Evolutionary conservation across 2,797 vertebrate species (phyloP).

Genomic region (Labeo calbasu): DNA sequence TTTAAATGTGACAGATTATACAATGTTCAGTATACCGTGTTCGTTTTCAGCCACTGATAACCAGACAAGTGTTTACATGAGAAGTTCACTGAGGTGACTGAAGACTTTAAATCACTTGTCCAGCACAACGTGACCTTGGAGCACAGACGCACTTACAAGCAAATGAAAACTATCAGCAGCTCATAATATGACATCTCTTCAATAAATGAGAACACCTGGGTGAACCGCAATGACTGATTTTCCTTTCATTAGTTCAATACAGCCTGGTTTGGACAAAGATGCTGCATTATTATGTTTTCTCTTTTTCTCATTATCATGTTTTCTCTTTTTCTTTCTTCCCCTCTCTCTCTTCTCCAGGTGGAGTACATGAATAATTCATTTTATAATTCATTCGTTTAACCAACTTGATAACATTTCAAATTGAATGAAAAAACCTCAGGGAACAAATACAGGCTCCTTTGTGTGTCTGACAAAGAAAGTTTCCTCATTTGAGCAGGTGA

Average conservation of each 20-base stretch:
- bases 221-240: slow-evolving; percentile 42
- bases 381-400: slow-evolving; percentile 55
- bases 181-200: slow-evolving; percentile 58
- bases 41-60: slow-evolving; percentile 2
- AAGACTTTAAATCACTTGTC: slow-evolving; percentile 35
- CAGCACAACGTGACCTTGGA: slow-evolving; percentile 50
- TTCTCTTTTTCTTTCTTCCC: background rate
- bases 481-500: slow-evolving; percentile 21
- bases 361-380: slow-evolving; percentile 64
- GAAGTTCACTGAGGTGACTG: slow-evolving; percentile 43
- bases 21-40: background rate
- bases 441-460: slow-evolving; percentile 37
- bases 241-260: slow-evolving; percentile 53
- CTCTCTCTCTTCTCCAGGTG: slow-evolving; percentile 47
- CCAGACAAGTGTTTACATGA: slow-evolving; percentile 26
- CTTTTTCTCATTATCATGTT: slow-evolving; percentile 45
- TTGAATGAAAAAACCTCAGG: slow-evolving; percentile 45
- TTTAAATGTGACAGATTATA: too few relatives aligned
- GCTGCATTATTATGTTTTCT: slow-evolving; percentile 40
- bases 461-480: slow-evolving; percentile 23
- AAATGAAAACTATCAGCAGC: slow-evolving; percentile 55
- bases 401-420: slow-evolving; percentile 59
- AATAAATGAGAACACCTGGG: slow-evolving; percentile 54
- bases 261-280: slow-evolving; percentile 27
- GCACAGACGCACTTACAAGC: slow-evolving; percentile 45